Base-by-base conservation (phyloP, 2,113 vertebrate genomes). In the Casuarius casuarius region DNA sequence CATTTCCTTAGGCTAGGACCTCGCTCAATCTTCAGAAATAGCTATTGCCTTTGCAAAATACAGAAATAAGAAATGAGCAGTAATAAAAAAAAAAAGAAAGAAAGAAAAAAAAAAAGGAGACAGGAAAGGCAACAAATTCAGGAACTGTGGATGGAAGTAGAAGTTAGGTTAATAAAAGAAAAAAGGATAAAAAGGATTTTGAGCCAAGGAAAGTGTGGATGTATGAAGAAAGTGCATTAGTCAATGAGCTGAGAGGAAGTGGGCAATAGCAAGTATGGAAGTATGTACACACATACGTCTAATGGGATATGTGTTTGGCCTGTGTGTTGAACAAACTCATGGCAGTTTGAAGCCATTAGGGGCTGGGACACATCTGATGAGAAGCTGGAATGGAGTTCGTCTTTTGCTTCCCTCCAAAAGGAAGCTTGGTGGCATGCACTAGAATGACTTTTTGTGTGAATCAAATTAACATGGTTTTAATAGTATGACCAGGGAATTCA, bases 401-500 rank as follows among this genome's bases (percentile, higher is more conserved):
- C 54, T 10, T 87, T 71, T 72, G 7, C 6, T 44, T 78, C 75
- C 12, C 14, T 83, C 22, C 38, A 76, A 74, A 85, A 88, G 1
- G 7, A 80, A 54, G 40, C 15, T 59, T 56, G 5, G 3, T 61
- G 72, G 12, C 10, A 44, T 3, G 87, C 1, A 0, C 5, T 58
- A 70, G 65, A 52, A 61, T 31, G 21, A 33, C 3, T 61, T 3
- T 58, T 12, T 58, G 13, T 59, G 8, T 40, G 4, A 26, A 70
- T 79, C 33, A 68, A 72, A 62, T 7, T 42, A 51, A 38, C 5
- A 12, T 1, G 0, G 0, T 28, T 59, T 67, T 54, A 38, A 10
- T 63, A 9, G 1, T 42, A 40, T 28, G 18, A 67, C 21, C 25
- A 82, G 6, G 12, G 6, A 73, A 46, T 3, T 28, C 20, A 15